Percentiles rank a stretch among this genome's conserved stretches.
phyloP scores from a whole-genome alignment of 2,888 invertebrate species.

The Incurvaria masculella region DNA sequence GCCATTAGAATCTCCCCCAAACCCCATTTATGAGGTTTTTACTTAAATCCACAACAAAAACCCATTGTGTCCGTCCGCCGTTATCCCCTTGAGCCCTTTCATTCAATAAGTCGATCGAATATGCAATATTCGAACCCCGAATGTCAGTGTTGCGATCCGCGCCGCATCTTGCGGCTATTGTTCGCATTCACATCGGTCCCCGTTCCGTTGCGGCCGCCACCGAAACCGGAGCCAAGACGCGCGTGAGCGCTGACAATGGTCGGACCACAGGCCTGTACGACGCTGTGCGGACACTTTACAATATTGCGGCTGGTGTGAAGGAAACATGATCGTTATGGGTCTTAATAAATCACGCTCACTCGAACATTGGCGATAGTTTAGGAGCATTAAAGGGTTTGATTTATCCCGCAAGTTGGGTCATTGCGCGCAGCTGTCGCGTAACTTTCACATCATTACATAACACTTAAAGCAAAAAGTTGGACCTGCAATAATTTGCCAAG shows the following conservation, averaged over 20 bases:
- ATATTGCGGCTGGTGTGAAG: background rate
- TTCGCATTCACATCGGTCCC: no score
- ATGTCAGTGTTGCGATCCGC: background rate
- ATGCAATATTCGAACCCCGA: background rate
- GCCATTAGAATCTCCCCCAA: no score
- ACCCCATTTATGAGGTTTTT: no score
- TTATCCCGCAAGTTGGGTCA: background rate
- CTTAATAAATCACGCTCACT: background rate
- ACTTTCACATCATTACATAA: background rate
- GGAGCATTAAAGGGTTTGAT: background rate
- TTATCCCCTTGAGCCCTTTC: background rate
- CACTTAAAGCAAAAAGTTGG: background rate
- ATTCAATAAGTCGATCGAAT: background rate
- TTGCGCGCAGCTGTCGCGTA: background rate
- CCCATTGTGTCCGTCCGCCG: background rate
- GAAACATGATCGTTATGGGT: background rate
- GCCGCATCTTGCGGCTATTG: no score
- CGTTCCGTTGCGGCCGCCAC: no score
- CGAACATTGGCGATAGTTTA: background rate
- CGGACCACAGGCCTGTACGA: no score
- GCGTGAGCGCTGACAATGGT: no score
- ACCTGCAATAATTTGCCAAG: background rate
- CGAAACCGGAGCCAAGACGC: no score
- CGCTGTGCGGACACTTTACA: background rate
- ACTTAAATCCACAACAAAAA: background rate